phyloP scores from a whole-genome alignment of 2,888 invertebrate species.

The Pterostichus madidus region DNA sequence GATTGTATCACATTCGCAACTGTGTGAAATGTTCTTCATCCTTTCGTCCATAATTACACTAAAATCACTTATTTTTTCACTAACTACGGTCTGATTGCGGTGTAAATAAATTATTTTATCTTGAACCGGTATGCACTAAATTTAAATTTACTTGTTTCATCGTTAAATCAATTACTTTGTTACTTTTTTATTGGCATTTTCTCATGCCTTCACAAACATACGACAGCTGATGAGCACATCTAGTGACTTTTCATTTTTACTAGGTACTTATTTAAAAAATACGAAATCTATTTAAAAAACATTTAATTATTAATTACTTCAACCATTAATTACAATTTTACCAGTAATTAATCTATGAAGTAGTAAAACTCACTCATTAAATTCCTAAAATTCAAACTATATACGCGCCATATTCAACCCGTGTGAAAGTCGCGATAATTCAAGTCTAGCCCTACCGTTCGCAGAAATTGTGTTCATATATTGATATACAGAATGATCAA shows the following conservation, averaged over 20 bases:
- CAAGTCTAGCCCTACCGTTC: too few relatives aligned
- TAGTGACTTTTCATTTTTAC: slow-evolving; percentile 2
- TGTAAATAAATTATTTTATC: slow-evolving; percentile 34
- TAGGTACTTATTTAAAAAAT: too few relatives aligned
- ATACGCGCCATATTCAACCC: too few relatives aligned
- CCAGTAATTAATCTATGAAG: too few relatives aligned
- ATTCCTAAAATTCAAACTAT: too few relatives aligned
- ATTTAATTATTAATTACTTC: too few relatives aligned
- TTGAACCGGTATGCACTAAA: slow-evolving; percentile 37
- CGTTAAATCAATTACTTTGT: slow-evolving; percentile 38
- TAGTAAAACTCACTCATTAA: too few relatives aligned
- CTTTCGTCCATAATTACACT: slow-evolving; percentile 56
- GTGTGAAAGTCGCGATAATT: too few relatives aligned
- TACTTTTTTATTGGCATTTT: slow-evolving; percentile 33
- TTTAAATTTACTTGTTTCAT: slow-evolving; percentile 55
- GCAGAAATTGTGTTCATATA: too few relatives aligned
- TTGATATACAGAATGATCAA: too few relatives aligned
- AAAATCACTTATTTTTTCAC: slow-evolving; percentile 27
- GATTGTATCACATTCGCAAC: slow-evolving; percentile 17
- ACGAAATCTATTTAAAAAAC: too few relatives aligned
- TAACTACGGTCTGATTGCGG: not conserved
- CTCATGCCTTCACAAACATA: slow-evolving; percentile 32
- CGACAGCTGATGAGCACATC: slow-evolving; percentile 50
- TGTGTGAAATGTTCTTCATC: slow-evolving; percentile 28
- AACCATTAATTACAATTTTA: too few relatives aligned